phyloP scores from a whole-genome alignment of 2,113 vertebrate species.

The Smithornis capensis region DNA sequence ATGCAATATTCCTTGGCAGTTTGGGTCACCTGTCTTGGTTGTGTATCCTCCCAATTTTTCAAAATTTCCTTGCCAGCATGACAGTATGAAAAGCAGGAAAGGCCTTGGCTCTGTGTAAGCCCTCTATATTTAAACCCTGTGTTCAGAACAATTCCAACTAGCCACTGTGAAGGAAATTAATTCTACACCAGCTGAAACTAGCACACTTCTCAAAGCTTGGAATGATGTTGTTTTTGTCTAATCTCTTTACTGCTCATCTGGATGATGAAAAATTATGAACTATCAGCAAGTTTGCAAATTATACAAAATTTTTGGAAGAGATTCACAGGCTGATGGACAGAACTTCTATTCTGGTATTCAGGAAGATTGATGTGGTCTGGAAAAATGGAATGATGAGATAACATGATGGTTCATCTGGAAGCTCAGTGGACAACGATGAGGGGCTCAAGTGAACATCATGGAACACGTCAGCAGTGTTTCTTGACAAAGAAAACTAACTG shows the following conservation, averaged over 20 bases:
- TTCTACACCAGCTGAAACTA: no score
- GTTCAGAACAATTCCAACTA: no score
- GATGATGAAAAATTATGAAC: not conserved
- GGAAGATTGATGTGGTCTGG: not conserved
- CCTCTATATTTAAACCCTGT: no score
- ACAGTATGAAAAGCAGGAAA: no score
- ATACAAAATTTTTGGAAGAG: not conserved
- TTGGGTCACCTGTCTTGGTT: no score
- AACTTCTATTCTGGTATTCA: not conserved
- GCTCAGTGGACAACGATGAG: not conserved
- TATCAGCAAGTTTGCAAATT: not conserved
- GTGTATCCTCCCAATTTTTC: no score
- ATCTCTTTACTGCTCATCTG: not conserved
- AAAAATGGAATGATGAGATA: not conserved
- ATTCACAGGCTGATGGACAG: not conserved
- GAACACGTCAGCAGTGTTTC: not conserved
- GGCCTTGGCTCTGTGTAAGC: no score
- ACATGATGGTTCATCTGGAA: not conserved
- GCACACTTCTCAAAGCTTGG: not conserved
- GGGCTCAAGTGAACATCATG: no score
- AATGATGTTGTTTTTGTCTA: not conserved
- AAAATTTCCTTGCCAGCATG: no score
- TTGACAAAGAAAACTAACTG: not conserved
- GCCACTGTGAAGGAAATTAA: no score
- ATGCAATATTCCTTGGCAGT: no score